Base-by-base conservation (phyloP, 2,113 vertebrate species). In the Progne subis region DNA sequence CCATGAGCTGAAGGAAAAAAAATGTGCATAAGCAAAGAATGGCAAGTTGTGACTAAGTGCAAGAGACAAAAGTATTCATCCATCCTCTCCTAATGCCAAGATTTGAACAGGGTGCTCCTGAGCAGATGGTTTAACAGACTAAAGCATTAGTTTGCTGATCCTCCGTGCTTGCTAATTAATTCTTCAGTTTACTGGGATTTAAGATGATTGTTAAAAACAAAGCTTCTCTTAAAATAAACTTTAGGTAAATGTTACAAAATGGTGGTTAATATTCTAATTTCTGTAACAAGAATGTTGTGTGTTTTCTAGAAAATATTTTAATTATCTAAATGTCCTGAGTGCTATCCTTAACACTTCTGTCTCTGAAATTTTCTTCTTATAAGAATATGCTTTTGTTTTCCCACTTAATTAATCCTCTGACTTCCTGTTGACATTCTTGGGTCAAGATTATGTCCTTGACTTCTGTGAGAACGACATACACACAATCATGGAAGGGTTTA, bases 81-180 rank as follows among this genome's bases (percentile, higher is more conserved):
- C 91, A 92, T 95, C 80, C 83, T 96, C 94, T 93, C 46, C n/a
- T 88, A 97, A 97, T 95, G 96, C 97, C 97, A 97, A 97, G 94
- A 97, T 96, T 97, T 91, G 94, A 95, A 93, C 89, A 96, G 96
- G 94, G 91, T 96, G 95, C 97, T 97, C 97, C 97, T 96, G 95
- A 97, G 97, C 98, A 98, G 97, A 98, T 98, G 98, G 97, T 93
- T 97, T 97, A 97, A 97, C 98, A 98, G 97, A 98, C 98, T 98
- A 98, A 98, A 97, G 97, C 96, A 98, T 98, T 98, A 98, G 97
- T 98, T 98, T 97, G 96, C 97, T 97, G 97, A 98, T 97, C 97
- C 95, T 98, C 95, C 32, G 25, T 97, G 96, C 96, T 97, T 96
- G 96, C 97, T 98, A 98, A 98, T 98, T 98, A 98, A 98, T 98